Base-by-base conservation (phyloP, 2,113 vertebrate species). In the Carassius gibelio region DNA sequence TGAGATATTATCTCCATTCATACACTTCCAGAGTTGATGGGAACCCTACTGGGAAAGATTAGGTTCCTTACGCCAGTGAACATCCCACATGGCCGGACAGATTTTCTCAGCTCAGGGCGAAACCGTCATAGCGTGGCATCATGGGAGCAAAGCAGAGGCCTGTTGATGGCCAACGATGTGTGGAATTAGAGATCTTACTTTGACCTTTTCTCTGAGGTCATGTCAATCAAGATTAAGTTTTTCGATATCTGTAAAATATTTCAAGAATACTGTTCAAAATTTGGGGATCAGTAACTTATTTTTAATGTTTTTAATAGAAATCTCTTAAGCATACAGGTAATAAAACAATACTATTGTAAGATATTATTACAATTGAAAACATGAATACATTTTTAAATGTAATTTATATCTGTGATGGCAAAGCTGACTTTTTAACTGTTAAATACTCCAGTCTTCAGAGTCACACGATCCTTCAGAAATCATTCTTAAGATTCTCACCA, bases 1-100 rank as follows among this genome's bases (percentile, higher is more conserved):
- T 90, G 92, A 94, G 95, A 96, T 96, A 95, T 96, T 94, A 96
- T 96, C 95, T 95, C 92, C 92, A 95, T 95, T 95, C 94, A 96
- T 95, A 94, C 94, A 94, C 93, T 95, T 95, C 91, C 91, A 94
- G 92, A 94, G 93, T 91, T 75, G 92, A 92, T 93, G 91, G 91
- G 91, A 93, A 93, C 91, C 93, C 93, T 94, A 92, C 93, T 93
- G 94, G 94, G 93, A 95, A 91, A 95, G 93, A 95, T 95, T 95
- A 95, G 92, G 93, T 94, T 95, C 91, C 93, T 93, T 87, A 89
- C 83, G 93, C 93, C 92, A 92, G 93, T 94, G 93, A 94, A 93
- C 94, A 94, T 95, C 94, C 90, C 93, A 91, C 88, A 84, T 23
- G 57, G 68, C 86, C 84, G 84, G 69, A 68, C 75, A 84, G 85